Evolutionary conservation across 2,113 vertebrate genomes (phyloP).

Genomic region (Nicator chloris): DNA sequence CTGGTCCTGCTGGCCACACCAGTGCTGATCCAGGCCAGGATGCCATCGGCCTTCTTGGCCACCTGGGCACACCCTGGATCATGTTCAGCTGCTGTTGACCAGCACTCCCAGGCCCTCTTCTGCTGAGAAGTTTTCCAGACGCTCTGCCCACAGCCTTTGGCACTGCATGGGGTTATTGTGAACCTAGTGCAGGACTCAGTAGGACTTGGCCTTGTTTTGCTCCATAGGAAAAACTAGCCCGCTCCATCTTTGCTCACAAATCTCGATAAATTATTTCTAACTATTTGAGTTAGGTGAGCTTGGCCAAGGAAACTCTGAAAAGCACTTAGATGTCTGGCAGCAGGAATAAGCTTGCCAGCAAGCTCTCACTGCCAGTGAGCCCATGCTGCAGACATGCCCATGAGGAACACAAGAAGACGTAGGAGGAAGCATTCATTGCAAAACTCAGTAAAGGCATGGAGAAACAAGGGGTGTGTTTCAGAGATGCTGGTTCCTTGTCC

Average conservation of each 20-base stretch:
- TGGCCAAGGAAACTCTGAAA: neutral
- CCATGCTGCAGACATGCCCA: neutral
- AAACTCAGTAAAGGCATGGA: neutral
- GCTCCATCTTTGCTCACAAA: neutral
- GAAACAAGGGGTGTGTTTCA: neutral
- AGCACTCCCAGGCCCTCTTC: neutral
- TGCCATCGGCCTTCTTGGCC: neutral
- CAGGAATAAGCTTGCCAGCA: neutral
- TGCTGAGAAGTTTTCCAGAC: neutral
- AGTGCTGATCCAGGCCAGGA: neutral
- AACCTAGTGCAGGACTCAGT: neutral
- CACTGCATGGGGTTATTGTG: neutral
- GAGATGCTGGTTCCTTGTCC: neutral
- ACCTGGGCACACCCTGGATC: fast-evolving
- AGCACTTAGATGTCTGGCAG: neutral
- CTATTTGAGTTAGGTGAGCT: neutral
- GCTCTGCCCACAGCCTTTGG: neutral
- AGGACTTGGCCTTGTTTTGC: neutral
- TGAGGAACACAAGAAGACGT: fast-evolving
- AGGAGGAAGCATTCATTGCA: neutral
- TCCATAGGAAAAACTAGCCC: neutral
- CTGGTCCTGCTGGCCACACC: neutral
- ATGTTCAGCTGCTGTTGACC: neutral
- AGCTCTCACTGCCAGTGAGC: neutral
- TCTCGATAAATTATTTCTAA: neutral